A percentile compares a stretch with the other conserved stretches of the same genome.
Evolutionary conservation across 2,113 vertebrate genomes (phyloP).

Genomic region (Ascaphus truei): DNA sequence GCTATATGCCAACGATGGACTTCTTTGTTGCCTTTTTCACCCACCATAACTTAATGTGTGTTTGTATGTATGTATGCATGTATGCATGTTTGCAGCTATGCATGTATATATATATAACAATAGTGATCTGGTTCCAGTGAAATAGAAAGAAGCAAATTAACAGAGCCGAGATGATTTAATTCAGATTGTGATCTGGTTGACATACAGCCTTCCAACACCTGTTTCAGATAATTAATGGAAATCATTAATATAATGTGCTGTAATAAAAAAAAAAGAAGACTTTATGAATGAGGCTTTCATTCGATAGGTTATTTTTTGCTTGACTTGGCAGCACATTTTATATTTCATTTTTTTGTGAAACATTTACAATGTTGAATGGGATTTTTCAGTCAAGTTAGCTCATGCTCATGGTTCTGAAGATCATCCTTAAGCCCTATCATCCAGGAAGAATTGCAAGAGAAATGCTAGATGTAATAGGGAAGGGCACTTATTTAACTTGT

Average conservation of each 20-base stretch:
- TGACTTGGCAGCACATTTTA: constrained; percentile 1
- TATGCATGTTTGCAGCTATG: no score
- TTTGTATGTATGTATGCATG: background rate
- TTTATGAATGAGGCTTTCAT: constrained; percentile 20
- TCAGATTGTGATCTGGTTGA: background rate
- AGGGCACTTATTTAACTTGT: constrained; percentile 21
- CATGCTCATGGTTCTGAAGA: background rate
- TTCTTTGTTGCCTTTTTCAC: no score
- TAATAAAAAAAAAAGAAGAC: constrained; percentile 5
- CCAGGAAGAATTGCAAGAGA: constrained; percentile 27
- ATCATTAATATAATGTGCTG: constrained; percentile 7
- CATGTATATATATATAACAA: background rate
- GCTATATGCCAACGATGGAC: no score
- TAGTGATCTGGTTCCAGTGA: background rate
- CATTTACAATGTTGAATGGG: background rate
- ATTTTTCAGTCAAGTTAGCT: background rate
- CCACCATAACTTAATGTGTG: background rate
- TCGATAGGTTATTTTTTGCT: constrained; percentile 33
- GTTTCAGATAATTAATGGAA: constrained; percentile 17
- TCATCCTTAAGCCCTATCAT: background rate
- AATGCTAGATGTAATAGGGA: constrained; percentile 4
- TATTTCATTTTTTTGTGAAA: background rate
- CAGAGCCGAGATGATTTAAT: constrained; percentile 11
- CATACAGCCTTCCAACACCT: background rate
- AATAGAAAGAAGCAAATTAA: background rate